Conservation (phyloP, 53 echinoderm and acorn worm genomes). For the Echinometra lucunter region DNA sequence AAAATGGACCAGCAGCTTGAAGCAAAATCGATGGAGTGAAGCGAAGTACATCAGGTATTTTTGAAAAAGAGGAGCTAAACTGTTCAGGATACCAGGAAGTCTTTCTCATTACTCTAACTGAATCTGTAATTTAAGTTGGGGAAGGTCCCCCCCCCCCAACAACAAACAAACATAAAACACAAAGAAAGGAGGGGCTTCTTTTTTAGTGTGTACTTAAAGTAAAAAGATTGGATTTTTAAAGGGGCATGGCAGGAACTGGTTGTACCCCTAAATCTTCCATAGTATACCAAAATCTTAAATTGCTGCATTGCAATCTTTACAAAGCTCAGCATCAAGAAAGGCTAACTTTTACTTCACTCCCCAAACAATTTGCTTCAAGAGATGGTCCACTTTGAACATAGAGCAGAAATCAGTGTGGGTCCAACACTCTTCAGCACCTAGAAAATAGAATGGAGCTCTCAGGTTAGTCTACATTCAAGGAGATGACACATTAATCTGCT, state of each 20-base stretch:
- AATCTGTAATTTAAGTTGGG: too few relatives aligned
- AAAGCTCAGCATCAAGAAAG: neutral
- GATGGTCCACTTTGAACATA: constrained; percentile 41
- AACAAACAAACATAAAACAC: too few relatives aligned
- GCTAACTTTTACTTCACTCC: neutral
- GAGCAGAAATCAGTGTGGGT: constrained; percentile 23
- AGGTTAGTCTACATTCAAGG: constrained; percentile 45
- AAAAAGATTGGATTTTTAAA: too few relatives aligned
- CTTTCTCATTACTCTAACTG: too few relatives aligned
- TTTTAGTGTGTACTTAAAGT: too few relatives aligned
- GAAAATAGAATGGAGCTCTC: constrained; percentile 20
- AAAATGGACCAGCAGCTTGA: constrained; percentile 22
- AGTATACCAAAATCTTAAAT: too few relatives aligned
- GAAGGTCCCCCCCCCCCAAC: too few relatives aligned
- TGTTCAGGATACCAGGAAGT: too few relatives aligned
- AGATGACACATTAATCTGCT: constrained; percentile 14
- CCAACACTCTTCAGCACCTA: constrained; percentile 47
- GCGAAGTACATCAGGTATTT: neutral
- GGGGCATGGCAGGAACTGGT: too few relatives aligned
- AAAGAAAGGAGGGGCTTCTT: too few relatives aligned
- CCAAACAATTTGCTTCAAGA: neutral
- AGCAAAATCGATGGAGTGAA: neutral
- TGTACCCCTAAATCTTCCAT: too few relatives aligned
- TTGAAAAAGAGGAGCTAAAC: too few relatives aligned
- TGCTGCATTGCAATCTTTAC: neutral